phyloP scores from a whole-genome alignment of 1,140 invertebrate genomes.

The Caenorhabditis remanei region DNA sequence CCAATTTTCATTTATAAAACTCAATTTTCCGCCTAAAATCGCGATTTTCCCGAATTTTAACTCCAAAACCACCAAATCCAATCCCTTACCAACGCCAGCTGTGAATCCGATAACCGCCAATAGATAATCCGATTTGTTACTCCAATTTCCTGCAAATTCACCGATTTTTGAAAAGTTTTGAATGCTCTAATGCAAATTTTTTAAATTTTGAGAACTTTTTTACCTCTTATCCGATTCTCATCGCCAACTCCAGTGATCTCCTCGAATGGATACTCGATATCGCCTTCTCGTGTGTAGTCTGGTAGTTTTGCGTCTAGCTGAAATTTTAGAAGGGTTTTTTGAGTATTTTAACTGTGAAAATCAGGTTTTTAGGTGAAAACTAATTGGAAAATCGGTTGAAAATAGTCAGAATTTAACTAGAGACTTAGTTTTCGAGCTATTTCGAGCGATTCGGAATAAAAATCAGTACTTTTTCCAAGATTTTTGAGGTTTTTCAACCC shows the following conservation, averaged over 20 bases:
- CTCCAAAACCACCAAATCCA: neutral
- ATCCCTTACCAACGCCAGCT: constrained; percentile 75
- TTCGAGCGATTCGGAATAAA: too few species aligned
- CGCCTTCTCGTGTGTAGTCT: constrained; percentile 72
- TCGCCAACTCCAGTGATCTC: constrained; percentile 72
- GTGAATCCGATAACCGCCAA: constrained; percentile 78
- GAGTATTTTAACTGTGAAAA: neutral
- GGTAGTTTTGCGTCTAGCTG: constrained; percentile 62
- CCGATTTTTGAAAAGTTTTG: neutral
- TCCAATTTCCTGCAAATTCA: constrained; percentile 78
- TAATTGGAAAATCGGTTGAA: too few species aligned
- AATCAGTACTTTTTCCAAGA: too few species aligned
- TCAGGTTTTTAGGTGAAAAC: neutral
- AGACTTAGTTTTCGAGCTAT: too few species aligned
- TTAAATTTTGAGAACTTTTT: constrained; percentile 59
- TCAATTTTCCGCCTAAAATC: too few species aligned
- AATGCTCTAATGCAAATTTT: neutral
- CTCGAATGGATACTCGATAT: constrained; percentile 77
- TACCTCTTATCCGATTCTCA: constrained; percentile 70
- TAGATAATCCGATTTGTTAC: constrained; percentile 77
- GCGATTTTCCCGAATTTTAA: too few species aligned
- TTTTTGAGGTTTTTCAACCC: too few species aligned
- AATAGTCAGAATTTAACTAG: too few species aligned
- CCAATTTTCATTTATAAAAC: too few species aligned
- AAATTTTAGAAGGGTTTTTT: neutral